A percentile compares a stretch with the other conserved stretches of the same genome.
phyloP scores from a whole-genome alignment of 1,140 invertebrate genomes.

The Apis cerana region DNA sequence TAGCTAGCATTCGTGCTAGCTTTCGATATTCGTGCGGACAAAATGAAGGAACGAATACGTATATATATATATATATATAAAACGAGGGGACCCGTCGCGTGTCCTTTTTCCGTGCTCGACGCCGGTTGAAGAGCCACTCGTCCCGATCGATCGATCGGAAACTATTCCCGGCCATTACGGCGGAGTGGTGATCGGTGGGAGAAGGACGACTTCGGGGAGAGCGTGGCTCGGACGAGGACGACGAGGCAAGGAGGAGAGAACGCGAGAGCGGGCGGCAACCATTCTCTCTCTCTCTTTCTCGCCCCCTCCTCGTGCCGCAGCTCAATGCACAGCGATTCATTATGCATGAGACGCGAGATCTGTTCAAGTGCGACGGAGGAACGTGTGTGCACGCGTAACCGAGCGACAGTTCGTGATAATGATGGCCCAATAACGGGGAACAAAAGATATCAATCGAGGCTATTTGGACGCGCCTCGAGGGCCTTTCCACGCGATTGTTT shows the following conservation, averaged over 20 bases:
- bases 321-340: too few species aligned
- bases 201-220: slow-evolving; percentile 7
- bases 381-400: too few species aligned
- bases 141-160: slow-evolving; percentile 63
- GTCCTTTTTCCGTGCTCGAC: slow-evolving; percentile 54
- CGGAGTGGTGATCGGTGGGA: slow-evolving; percentile 27
- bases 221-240: neutral
- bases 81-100: slow-evolving; percentile 18
- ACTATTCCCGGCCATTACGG: slow-evolving; percentile 63
- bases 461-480: too few species aligned
- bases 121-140: slow-evolving; percentile 32
- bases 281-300: too few species aligned
- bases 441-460: too few species aligned
- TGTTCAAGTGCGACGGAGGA: too few species aligned
- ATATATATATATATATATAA: neutral
- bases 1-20: slow-evolving; percentile 14
- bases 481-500: too few species aligned
- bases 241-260: neutral
- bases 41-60: slow-evolving; percentile 37
- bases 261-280: too few species aligned
- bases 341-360: too few species aligned
- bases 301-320: too few species aligned
- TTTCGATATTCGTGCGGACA: slow-evolving; percentile 51
- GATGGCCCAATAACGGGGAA: too few species aligned
- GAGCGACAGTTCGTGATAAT: too few species aligned